These are phyloP conservation scores for Rhizomys pruinosus DNA, from an alignment of 2,113 vertebrate genomes.

Conservation along the genomic window DNA sequence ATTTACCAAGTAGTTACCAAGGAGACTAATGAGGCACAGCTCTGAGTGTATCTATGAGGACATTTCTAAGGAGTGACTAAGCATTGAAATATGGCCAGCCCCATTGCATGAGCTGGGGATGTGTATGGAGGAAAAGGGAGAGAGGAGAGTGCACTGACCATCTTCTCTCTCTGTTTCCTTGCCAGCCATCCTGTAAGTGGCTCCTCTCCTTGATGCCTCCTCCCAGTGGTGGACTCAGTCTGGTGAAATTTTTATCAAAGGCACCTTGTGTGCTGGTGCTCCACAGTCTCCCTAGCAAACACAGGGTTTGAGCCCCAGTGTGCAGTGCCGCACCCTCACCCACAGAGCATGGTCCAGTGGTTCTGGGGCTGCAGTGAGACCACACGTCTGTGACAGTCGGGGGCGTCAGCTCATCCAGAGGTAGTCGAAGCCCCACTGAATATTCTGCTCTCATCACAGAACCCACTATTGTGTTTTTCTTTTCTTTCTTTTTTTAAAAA, in stretches of 20 bases:
- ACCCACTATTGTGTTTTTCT: background rate
- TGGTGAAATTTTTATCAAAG: too few species aligned
- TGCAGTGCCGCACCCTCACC: background rate
- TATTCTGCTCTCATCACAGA: background rate
- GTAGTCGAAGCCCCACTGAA: background rate
- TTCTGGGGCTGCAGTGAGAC: background rate
- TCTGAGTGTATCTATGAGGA: too few species aligned
- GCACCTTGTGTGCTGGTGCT: background rate
- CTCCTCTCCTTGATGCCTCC: background rate
- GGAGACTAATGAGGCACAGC: background rate
- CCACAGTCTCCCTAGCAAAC: background rate
- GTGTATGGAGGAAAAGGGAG: background rate
- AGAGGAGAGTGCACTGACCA: background rate
- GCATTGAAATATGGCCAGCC: background rate
- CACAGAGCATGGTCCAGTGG: background rate
- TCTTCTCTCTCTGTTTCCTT: background rate
- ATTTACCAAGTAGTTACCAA: background rate
- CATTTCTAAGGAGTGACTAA: background rate
- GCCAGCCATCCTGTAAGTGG: background rate
- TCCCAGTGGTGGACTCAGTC: too few species aligned
- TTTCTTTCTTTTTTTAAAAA: too few species aligned
- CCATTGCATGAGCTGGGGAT: background rate
- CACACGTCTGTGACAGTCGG: background rate
- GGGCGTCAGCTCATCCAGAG: background rate
- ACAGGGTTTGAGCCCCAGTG: too few species aligned